Percentiles rank a stretch among this genome's conserved stretches.
phyloP scores from a whole-genome alignment of 2,113 vertebrate genomes.

The Lophura nycthemera region DNA sequence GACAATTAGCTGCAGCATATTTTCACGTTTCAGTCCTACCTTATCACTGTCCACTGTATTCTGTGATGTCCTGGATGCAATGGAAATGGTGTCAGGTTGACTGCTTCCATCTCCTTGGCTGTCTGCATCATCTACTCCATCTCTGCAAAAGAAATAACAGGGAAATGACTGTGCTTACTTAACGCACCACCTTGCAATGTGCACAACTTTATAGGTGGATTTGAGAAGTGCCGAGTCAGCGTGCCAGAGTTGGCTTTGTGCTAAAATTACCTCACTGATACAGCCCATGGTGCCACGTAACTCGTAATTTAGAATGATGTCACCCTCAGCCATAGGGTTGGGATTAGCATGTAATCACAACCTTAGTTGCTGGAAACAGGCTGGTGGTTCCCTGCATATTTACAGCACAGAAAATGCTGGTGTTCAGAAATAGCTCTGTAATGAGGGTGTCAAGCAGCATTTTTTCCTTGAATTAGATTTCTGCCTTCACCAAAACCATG shows the following conservation, averaged over 20 bases:
- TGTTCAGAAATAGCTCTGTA: slow-evolving; percentile 17
- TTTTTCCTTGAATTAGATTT: neutral
- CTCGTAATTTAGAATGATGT: slow-evolving; percentile 35
- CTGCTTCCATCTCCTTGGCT: slow-evolving; percentile 98
- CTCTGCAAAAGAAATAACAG: slow-evolving; percentile 78
- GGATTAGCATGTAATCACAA: slow-evolving; percentile 43
- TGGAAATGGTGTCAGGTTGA: slow-evolving; percentile 97
- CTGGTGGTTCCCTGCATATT: neutral
- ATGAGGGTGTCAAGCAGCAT: neutral
- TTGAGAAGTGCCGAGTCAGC: neutral
- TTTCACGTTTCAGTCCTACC: slow-evolving; percentile 81
- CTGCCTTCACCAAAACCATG: slow-evolving; percentile 18
- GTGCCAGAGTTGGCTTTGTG: neutral
- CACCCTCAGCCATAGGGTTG: slow-evolving; percentile 4
- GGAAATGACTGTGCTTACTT: neutral
- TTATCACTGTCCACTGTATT: slow-evolving; percentile 98
- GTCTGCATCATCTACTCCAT: slow-evolving; percentile 92
- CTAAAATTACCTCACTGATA: slow-evolving; percentile 29
- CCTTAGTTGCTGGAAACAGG: neutral
- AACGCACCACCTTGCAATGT: neutral
- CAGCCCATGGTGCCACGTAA: neutral
- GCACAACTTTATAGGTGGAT: slow-evolving; percentile 17
- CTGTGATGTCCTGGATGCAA: slow-evolving; percentile 96
- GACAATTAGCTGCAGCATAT: neutral
- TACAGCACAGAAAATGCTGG: neutral